Evolutionary conservation across 1,140 invertebrate genomes (phyloP).

Genomic region (Cecropterus lyciades): DNA sequence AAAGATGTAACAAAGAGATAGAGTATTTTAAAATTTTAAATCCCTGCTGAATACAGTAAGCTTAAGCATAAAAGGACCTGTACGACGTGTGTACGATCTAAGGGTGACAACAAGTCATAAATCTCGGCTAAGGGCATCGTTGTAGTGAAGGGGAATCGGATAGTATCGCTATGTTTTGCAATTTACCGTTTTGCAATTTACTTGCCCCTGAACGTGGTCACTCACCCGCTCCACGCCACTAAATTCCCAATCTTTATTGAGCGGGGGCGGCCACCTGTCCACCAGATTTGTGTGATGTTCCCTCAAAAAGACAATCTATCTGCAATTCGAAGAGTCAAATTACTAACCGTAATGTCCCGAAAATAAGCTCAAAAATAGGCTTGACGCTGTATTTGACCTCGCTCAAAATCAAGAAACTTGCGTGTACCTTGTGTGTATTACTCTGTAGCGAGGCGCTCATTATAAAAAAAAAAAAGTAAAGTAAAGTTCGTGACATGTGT

Average conservation of each 20-base stretch:
- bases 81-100: neutral
- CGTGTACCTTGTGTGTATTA: too few relatives aligned
- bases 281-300: slow-evolving; percentile 55
- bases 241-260: slow-evolving; percentile 65
- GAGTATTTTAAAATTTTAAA: too few relatives aligned
- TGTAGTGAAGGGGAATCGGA: neutral
- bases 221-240: slow-evolving; percentile 60
- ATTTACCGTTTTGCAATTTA: slow-evolving; percentile 47
- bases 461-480: too few relatives aligned
- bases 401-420: neutral
- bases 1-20: too few relatives aligned
- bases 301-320: slow-evolving; percentile 54
- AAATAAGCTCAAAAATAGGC: slow-evolving; percentile 18
- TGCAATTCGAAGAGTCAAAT: slow-evolving; percentile 48
- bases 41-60: too few relatives aligned
- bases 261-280: slow-evolving; percentile 62
- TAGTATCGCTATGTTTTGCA: slow-evolving; percentile 40
- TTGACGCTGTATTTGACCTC: neutral
- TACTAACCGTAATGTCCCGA: slow-evolving; percentile 10
- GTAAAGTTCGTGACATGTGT: too few relatives aligned
- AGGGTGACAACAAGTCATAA: neutral
- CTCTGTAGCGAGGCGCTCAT: too few relatives aligned
- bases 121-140: neutral
- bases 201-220: slow-evolving; percentile 71
- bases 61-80: neutral